Percentiles rank a stretch among this genome's conserved stretches.
These are phyloP conservation scores for Ariopsis seemanni DNA, from an alignment of 2,113 vertebrate species.

Conservation along the genomic window DNA sequence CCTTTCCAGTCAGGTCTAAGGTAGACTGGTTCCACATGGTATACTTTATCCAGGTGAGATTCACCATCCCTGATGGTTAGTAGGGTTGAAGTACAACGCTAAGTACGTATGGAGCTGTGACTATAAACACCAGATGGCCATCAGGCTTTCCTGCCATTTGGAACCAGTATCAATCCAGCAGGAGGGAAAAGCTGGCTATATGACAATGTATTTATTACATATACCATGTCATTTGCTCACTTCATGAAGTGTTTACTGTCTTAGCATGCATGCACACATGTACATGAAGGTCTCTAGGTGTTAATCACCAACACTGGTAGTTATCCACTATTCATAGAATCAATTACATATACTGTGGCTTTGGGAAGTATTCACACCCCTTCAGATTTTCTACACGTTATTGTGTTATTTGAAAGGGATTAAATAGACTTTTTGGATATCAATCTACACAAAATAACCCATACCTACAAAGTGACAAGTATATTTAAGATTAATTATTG, in stretches of 20 bases:
- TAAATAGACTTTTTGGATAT: not conserved
- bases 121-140: not conserved
- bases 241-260: not conserved
- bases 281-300: not conserved
- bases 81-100: not conserved
- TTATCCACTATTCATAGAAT: not conserved
- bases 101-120: not conserved
- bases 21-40: not conserved
- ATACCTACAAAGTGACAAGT: not conserved
- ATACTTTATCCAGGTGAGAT: not conserved
- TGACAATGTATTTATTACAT: not conserved
- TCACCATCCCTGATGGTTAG: not conserved
- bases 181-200: not conserved
- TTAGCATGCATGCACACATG: not conserved
- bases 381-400: not conserved
- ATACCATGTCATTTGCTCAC: not conserved
- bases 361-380: not conserved
- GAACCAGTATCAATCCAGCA: not conserved
- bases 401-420: not conserved
- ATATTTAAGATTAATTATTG: not conserved
- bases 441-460: not conserved
- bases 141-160: not conserved
- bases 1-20: not conserved
- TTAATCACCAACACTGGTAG: not conserved
- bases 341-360: not conserved